These are phyloP conservation scores for Myiotriccus ornatus DNA, from an alignment of 2,797 vertebrate genomes.

Conservation along the genomic window DNA sequence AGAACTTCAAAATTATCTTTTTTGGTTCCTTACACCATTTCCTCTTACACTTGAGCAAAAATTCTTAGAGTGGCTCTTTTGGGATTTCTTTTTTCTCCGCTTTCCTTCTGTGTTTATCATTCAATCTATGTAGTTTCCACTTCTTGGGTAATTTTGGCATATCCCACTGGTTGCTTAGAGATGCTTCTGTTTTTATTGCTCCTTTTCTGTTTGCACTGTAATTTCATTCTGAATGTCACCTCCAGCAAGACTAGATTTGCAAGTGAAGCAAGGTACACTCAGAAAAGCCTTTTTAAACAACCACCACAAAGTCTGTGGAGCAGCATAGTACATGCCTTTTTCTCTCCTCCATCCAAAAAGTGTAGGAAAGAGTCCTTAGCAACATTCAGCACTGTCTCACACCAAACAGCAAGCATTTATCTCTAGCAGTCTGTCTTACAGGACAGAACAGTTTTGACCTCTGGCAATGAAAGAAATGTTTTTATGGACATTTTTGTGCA, in stretches of 20 bases:
- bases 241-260: neutral
- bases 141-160: neutral
- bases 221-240: conserved; percentile 29
- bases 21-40: neutral
- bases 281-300: neutral
- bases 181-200: neutral
- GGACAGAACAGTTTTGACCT: neutral
- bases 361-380: neutral
- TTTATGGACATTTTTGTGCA: neutral
- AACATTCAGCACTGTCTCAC: neutral
- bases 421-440: neutral
- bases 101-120: neutral
- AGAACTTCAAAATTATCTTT: neutral
- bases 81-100: neutral
- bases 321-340: neutral
- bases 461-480: neutral
- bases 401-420: neutral
- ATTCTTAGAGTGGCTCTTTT: neutral
- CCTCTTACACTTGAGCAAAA: neutral
- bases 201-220: neutral
- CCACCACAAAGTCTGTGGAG: neutral
- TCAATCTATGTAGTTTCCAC: neutral
- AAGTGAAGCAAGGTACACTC: neutral
- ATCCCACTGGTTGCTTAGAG: conserved; percentile 9
- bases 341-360: neutral